phyloP scores from a whole-genome alignment of 2,113 vertebrate species.

The Chionis minor region DNA sequence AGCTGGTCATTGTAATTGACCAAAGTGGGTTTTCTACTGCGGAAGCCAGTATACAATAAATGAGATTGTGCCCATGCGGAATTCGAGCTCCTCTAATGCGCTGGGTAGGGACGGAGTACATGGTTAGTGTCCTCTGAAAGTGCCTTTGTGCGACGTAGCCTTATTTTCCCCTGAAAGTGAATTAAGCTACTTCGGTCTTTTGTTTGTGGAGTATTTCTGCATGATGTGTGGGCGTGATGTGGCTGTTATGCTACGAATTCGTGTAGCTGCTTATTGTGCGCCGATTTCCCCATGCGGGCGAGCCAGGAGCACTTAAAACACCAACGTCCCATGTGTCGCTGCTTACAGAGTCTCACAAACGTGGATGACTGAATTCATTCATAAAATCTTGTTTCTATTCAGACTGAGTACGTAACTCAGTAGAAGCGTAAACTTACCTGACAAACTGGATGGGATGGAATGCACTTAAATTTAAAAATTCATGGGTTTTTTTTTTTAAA shows the following conservation, averaged over 20 bases:
- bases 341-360: not conserved
- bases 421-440: not conserved
- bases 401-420: not conserved
- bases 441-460: not conserved
- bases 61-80: not conserved
- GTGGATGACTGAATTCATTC: not conserved
- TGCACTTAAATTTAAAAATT: constrained; percentile 10
- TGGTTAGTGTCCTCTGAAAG: not conserved
- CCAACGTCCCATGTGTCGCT: not conserved
- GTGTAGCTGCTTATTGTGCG: not conserved
- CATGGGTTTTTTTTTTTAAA: not conserved
- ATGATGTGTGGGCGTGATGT: not conserved
- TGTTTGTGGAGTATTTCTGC: not conserved
- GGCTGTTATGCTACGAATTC: not conserved
- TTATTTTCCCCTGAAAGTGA: not conserved
- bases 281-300: not conserved
- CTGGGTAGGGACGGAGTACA: not conserved
- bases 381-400: not conserved
- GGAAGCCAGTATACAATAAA: not conserved
- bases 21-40: not conserved
- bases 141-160: not conserved
- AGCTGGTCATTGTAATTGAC: not conserved
- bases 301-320: not conserved
- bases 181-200: not conserved
- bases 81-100: not conserved